A percentile compares a stretch with the other conserved stretches of the same genome.
Evolutionary conservation across 2,888 invertebrate genomes (phyloP).

Genomic region (Dermolepida albohirtum): DNA sequence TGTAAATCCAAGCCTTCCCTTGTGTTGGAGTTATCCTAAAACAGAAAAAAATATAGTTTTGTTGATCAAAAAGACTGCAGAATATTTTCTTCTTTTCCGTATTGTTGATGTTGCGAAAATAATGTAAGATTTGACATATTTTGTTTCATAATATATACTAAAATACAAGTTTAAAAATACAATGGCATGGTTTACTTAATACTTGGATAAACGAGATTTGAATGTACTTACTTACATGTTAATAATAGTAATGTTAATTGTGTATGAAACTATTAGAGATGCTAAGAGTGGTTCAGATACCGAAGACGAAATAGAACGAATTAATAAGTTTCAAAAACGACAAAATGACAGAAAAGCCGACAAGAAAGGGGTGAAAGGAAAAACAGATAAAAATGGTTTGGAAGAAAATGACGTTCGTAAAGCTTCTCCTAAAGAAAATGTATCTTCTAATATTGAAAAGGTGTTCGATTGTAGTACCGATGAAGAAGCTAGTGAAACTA

Average conservation of each 20-base stretch:
- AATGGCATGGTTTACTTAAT: neutral
- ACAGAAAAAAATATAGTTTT: too few relatives aligned
- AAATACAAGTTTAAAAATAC: neutral
- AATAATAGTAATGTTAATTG: too few relatives aligned
- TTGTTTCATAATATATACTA: neutral
- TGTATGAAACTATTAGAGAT: constrained; percentile 22
- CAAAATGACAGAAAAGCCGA: constrained; percentile 45
- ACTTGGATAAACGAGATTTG: constrained; percentile 9
- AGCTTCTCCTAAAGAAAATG: neutral
- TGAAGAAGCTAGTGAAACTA: constrained; percentile 52
- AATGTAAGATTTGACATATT: neutral
- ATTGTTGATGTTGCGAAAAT: neutral
- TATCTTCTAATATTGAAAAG: neutral
- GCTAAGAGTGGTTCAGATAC: constrained; percentile 67
- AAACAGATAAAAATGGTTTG: neutral
- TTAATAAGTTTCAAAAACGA: constrained; percentile 51
- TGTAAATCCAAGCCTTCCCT: neutral
- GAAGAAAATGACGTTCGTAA: neutral
- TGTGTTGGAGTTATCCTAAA: too few relatives aligned
- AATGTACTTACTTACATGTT: neutral
- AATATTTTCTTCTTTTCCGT: too few relatives aligned
- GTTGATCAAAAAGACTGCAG: too few relatives aligned
- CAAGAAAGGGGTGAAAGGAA: neutral
- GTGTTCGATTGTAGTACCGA: constrained; percentile 60
- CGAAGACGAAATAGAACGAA: constrained; percentile 73